Conservation (phyloP, 2,797 vertebrate species). For the Pseudochaenichthys georgianus region DNA sequence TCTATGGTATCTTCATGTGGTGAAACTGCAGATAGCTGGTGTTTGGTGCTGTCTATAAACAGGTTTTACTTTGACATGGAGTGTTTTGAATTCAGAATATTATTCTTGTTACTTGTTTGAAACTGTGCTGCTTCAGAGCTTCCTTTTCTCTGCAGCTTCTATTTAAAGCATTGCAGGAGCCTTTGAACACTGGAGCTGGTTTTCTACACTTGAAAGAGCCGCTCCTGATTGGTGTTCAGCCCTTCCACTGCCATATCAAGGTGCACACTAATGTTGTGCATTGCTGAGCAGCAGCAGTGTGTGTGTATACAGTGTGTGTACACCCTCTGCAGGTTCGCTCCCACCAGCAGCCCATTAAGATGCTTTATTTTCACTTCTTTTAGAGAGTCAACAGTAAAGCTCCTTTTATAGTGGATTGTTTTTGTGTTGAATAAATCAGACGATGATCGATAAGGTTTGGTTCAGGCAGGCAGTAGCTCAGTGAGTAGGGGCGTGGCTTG, state of each 20-base stretch:
- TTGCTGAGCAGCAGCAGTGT: background rate
- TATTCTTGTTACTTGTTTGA: constrained; percentile 8
- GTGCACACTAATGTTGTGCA: constrained; percentile 3
- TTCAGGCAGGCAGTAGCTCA: too few species aligned
- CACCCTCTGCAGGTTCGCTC: background rate
- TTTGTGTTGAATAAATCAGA: too few species aligned
- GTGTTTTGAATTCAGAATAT: background rate
- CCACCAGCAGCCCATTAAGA: constrained; percentile 1
- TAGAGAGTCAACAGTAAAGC: background rate
- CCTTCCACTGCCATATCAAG: constrained; percentile 12
- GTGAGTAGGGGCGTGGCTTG: too few species aligned
- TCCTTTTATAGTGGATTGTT: background rate
- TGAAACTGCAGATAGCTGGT: constrained; percentile 8
- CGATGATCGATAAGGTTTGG: too few species aligned
- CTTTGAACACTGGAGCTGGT: constrained; percentile 9
- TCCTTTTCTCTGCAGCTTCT: background rate
- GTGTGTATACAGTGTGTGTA: background rate
- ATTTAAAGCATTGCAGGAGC: background rate
- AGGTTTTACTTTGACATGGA: background rate
- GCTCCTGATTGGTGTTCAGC: background rate
- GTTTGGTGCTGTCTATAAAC: background rate
- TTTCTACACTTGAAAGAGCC: background rate
- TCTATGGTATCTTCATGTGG: background rate
- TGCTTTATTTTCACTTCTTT: background rate
- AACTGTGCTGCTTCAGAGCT: constrained; percentile 2